Percentiles rank a stretch among this genome's conserved stretches.
Evolutionary conservation across 2,888 invertebrate genomes (phyloP).

Genomic region (Nasonovia ribisnigri): DNA sequence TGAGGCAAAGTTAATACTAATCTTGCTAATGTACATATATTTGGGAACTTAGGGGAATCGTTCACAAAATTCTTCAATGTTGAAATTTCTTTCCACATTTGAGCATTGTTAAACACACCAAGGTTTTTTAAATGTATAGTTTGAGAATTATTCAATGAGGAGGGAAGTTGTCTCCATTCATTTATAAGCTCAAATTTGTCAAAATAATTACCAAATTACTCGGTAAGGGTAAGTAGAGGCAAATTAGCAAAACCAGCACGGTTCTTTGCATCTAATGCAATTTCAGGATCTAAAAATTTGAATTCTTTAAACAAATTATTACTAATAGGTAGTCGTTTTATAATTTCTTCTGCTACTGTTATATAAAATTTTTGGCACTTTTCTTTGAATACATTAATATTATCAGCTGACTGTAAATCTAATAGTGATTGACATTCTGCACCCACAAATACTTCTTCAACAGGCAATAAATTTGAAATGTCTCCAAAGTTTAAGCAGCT

Average conservation of each 20-base stretch:
- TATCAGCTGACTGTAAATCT: background rate
- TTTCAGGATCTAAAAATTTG: background rate
- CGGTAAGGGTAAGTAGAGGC: background rate
- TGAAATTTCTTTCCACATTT: constrained; percentile 9
- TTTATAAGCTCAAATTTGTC: background rate
- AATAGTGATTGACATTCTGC: background rate
- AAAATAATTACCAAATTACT: background rate
- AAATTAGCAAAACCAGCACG: background rate
- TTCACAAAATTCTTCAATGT: background rate
- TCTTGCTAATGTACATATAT: background rate
- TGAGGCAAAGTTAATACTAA: background rate
- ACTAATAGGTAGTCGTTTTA: background rate
- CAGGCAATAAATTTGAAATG: background rate
- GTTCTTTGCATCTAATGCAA: background rate
- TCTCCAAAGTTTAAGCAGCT: too few relatives aligned
- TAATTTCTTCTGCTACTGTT: background rate
- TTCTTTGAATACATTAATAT: background rate
- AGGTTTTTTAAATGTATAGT: background rate
- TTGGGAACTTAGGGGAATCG: background rate
- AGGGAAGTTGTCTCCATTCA: background rate
- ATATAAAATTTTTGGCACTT: background rate
- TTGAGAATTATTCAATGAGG: background rate
- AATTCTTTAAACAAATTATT: background rate
- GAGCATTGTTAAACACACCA: background rate
- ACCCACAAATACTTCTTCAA: background rate